Evolutionary conservation across 1,140 invertebrate genomes (phyloP).

Genomic region (Grapholita molesta): DNA sequence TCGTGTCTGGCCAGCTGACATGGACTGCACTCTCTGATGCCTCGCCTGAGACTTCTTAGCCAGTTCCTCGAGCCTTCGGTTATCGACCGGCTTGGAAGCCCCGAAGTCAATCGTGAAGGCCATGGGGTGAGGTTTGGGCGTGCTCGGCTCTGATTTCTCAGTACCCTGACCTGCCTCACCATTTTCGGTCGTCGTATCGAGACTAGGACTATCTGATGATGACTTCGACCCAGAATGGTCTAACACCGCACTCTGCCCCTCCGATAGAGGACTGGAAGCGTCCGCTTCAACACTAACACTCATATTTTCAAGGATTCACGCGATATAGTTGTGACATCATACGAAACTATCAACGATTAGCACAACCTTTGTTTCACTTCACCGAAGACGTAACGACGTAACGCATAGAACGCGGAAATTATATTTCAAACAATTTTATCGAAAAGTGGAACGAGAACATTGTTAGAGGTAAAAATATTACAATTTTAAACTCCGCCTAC

Average conservation of each 20-base stretch:
- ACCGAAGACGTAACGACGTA: conserved; percentile 27
- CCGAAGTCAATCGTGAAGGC: conserved; percentile 86
- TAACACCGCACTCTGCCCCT: conserved; percentile 54
- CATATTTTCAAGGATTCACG: conserved; percentile 72
- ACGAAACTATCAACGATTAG: conserved; percentile 46
- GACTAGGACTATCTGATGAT: conserved; percentile 37
- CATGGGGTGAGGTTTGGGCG: conserved; percentile 67
- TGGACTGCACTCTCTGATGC: conserved; percentile 84
- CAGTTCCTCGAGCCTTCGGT: conserved; percentile 80
- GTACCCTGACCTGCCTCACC: conserved; percentile 50
- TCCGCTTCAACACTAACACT: conserved; percentile 70
- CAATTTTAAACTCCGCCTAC: conserved; percentile 53
- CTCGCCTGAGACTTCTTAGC: conserved; percentile 84
- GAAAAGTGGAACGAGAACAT: conserved; percentile 75
- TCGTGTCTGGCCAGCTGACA: conserved; percentile 75
- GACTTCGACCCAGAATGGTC: conserved; percentile 47
- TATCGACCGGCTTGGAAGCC: conserved; percentile 80
- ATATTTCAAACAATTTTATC: conserved; percentile 52
- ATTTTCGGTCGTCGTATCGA: conserved; percentile 42
- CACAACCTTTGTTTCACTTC: conserved; percentile 56
- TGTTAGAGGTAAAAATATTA: conserved; percentile 38
- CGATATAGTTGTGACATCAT: conserved; percentile 72
- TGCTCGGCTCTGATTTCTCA: conserved; percentile 52
- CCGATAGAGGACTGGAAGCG: conserved; percentile 65
- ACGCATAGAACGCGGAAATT: conserved; percentile 32